Evolutionary conservation across 2,888 invertebrate genomes (phyloP), one percentile per base, ranked within the genome.

Genomic region (Artemia sp.): DNA sequence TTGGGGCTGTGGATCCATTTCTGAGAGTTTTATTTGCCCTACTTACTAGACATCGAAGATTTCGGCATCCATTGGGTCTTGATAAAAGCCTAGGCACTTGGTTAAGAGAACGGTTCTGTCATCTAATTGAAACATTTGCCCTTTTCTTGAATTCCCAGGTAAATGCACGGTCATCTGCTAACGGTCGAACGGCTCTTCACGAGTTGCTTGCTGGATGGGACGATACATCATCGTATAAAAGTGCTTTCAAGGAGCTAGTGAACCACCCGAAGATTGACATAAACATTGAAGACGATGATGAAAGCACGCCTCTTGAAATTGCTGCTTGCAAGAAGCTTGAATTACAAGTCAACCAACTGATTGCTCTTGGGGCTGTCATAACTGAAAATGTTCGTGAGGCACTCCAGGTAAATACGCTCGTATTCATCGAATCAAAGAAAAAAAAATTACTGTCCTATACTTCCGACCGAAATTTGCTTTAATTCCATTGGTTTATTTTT

Each of bases 211-310:
- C 52, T 11, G 50, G 51, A 67, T 71, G 71, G 71, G 69, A 58
- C 8, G 64, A 58, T 24, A n/a, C 24, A n/a, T 19, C 8, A 19
- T 58, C 64, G 14, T 71, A 67, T 67, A 51, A 50, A 19, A 70
- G 51, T 19, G 58, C 67, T 51, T 69, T 70, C 67, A 53, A 69
- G 38, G 50, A 69, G n/a, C 53, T 71, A 19, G n/a, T 71, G 8
- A 66, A 67, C 51, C 51, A 69, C 7, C 69, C 69, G 12, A 64
- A 58, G 50, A 53, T 71, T 19, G 67, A 71, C 58, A 14, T 71
- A 11, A 69, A 71, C 50, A 52, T 52, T 19, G 52, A 71, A 58
- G 71, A 71, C 53, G 58, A 71, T n/a, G 69, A 66, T 11, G 71
- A 58, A n/a, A 11, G 50, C 9, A 71, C 71, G 19, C 50, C 71